Conservation (phyloP, 2,113 vertebrate species). For the Ranitomeya imitator region DNA sequence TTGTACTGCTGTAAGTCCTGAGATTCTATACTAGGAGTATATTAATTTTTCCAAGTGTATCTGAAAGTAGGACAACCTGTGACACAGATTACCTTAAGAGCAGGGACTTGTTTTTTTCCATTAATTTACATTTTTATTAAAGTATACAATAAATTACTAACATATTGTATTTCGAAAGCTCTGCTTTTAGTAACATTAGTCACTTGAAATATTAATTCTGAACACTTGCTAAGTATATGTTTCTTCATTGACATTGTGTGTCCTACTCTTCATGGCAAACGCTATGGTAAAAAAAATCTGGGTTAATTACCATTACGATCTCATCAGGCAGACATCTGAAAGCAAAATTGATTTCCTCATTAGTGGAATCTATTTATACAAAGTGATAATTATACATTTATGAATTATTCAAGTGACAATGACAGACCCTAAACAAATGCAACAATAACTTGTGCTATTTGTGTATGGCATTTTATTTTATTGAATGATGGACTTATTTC, state of each 20-base stretch:
- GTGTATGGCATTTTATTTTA: neutral
- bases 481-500: neutral
- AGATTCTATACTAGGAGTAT: neutral
- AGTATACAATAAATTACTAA: neutral
- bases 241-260: conserved; percentile 51
- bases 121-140: neutral
- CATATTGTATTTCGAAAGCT: neutral
- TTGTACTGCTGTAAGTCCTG: neutral
- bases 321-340: conserved; percentile 55
- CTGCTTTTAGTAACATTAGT: neutral
- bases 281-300: conserved; percentile 44
- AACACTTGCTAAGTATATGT: conserved; percentile 15
- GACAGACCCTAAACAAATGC: conserved; percentile 30
- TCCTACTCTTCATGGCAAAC: conserved; percentile 47
- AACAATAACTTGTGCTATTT: conserved; percentile 25
- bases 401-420: conserved; percentile 52
- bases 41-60: neutral
- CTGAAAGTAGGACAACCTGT: neutral
- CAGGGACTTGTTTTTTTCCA: neutral
- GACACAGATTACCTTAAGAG: conserved; percentile 5
- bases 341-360: conserved; percentile 56
- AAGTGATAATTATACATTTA: conserved; percentile 54
- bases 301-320: conserved; percentile 57
- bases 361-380: conserved; percentile 54
- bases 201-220: neutral